Evolutionary conservation across 2,888 invertebrate species (phyloP).

Genomic region (Agonopterix subpropinquella): DNA sequence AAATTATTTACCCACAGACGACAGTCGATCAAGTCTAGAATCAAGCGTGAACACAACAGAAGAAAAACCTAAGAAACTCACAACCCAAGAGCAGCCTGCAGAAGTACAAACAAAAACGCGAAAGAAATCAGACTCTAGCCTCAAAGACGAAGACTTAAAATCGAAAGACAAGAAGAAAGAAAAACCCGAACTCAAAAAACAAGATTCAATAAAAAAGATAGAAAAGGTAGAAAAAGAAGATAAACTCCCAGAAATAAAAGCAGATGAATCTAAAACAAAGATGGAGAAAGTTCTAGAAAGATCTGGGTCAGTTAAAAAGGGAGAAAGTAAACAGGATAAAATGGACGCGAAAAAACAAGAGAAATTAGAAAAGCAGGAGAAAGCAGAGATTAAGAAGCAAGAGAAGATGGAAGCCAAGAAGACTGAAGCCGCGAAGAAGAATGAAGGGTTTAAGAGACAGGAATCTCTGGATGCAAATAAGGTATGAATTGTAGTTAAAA

Average conservation of each 20-base stretch:
- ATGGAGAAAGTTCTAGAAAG: constrained; percentile 38
- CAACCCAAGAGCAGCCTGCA: constrained; percentile 6
- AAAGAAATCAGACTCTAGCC: constrained; percentile 61
- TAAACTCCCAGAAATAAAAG: constrained; percentile 14
- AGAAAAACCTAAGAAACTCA: constrained; percentile 38
- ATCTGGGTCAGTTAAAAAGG: constrained; percentile 47
- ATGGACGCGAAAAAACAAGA: constrained; percentile 32
- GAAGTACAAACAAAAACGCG: constrained; percentile 43
- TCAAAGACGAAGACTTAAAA: constrained; percentile 59
- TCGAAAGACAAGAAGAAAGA: constrained; percentile 36
- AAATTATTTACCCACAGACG: constrained; percentile 32
- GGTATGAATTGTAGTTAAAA: constrained; percentile 24
- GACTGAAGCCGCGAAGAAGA: constrained; percentile 38
- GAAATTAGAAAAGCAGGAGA: constrained; percentile 32
- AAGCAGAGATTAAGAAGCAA: constrained; percentile 32
- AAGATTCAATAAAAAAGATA: constrained; percentile 39
- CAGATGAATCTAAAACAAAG: constrained; percentile 26
- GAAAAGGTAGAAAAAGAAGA: constrained; percentile 18
- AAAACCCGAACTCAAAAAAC: constrained; percentile 11
- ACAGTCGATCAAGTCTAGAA: constrained; percentile 54
- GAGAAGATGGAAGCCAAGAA: constrained; percentile 23
- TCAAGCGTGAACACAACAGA: constrained; percentile 26
- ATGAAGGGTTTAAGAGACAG: constrained; percentile 51
- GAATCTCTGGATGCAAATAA: constrained; percentile 59
- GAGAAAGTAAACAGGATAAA: constrained; percentile 34